Percentiles rank a stretch among this genome's conserved stretches.
Evolutionary conservation across 2,113 vertebrate genomes (phyloP).

Genomic region (Myrmecobius fasciatus): DNA sequence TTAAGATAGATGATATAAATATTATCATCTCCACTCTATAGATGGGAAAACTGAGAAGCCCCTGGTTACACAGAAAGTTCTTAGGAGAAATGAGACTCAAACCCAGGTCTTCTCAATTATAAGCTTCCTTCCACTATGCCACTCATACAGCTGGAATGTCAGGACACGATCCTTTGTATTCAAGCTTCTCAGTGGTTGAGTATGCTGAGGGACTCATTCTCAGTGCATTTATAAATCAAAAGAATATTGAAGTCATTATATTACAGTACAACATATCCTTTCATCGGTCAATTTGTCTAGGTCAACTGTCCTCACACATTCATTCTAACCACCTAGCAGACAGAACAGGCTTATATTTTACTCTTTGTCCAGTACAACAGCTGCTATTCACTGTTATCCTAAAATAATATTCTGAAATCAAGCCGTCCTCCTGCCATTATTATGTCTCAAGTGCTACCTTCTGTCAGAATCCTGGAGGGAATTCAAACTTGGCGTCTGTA

Average conservation of each 20-base stretch:
- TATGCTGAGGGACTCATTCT: not conserved
- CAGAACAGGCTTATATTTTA: conserved; percentile 48
- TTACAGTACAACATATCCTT: conserved; percentile 49
- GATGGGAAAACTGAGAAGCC: not conserved
- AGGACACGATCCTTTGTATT: not conserved
- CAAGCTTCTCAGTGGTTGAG: not conserved
- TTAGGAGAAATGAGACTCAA: not conserved
- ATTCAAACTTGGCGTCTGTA: conserved; percentile 13
- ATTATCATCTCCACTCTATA: not conserved
- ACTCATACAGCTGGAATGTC: not conserved
- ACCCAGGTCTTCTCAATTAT: not conserved
- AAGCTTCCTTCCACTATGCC: not conserved
- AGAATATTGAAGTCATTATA: conserved; percentile 63
- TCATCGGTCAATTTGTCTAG: conserved; percentile 54
- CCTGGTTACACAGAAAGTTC: not conserved
- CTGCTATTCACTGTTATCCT: conserved; percentile 50
- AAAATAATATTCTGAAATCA: conserved; percentile 44
- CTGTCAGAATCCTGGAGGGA: conserved; percentile 31
- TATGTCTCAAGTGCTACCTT: conserved; percentile 65
- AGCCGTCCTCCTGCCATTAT: conserved; percentile 34
- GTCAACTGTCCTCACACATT: conserved; percentile 62
- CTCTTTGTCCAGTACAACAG: conserved; percentile 13
- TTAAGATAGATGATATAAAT: not conserved
- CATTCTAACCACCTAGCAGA: conserved; percentile 68
- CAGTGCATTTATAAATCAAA: conserved; percentile 40